These are phyloP conservation scores for Onychorhynchus coronatus DNA, from an alignment of 2,113 vertebrate genomes.

Conservation along the genomic window DNA sequence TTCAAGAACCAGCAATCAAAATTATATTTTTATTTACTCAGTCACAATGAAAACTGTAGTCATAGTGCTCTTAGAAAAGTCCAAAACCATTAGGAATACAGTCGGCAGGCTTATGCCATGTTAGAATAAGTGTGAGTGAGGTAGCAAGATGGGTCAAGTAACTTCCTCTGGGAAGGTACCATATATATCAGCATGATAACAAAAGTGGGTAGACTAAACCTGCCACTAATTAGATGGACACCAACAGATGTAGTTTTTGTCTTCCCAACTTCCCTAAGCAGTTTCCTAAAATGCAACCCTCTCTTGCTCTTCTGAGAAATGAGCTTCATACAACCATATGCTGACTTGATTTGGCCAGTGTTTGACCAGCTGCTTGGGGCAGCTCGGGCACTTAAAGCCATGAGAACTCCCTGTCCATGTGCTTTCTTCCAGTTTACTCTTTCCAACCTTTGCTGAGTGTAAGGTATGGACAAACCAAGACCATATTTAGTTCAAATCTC, in stretches of 20 bases:
- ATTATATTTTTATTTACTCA: not conserved
- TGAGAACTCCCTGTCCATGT: not conserved
- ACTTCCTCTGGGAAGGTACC: not conserved
- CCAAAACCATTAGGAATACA: not conserved
- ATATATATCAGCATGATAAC: not conserved
- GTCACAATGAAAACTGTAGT: not conserved
- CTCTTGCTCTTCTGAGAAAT: not conserved
- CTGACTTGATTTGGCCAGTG: not conserved
- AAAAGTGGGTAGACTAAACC: not conserved
- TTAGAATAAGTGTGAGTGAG: not conserved
- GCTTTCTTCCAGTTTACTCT: not conserved
- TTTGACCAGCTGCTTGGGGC: too few species aligned
- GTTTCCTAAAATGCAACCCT: not conserved
- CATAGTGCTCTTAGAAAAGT: not conserved
- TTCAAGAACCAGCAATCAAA: not conserved
- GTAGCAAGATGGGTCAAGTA: not conserved
- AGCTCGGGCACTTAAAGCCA: not conserved
- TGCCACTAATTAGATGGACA: not conserved
- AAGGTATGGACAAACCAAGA: not conserved
- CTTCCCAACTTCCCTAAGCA: not conserved
- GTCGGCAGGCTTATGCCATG: not conserved
- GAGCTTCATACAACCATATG: not conserved
- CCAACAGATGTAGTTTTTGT: not conserved
- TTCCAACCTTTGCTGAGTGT: not conserved
- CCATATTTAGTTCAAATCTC: not conserved